Conservation (phyloP, 2,888 invertebrate species). For the Cantharis flavilabris region DNA sequence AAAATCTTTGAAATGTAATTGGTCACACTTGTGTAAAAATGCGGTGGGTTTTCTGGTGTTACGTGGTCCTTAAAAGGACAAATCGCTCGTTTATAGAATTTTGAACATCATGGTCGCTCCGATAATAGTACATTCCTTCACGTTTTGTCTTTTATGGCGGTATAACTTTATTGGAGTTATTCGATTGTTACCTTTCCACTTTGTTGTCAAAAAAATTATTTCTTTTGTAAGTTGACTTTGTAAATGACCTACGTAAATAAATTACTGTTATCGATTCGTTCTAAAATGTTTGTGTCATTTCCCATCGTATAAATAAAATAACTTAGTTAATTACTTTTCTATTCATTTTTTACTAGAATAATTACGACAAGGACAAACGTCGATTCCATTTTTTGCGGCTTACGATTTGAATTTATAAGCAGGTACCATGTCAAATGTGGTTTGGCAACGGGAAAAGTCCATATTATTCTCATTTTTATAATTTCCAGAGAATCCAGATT, state of each 20-base stretch:
- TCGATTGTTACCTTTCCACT: constrained; percentile 5
- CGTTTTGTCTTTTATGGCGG: constrained; percentile 21
- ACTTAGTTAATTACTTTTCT: neutral
- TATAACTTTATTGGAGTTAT: constrained; percentile 18
- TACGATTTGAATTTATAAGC: neutral
- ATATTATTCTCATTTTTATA: too few relatives aligned
- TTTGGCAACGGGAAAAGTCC: too few relatives aligned
- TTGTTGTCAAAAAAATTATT: neutral
- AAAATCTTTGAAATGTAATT: neutral
- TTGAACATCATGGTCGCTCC: constrained; percentile 7
- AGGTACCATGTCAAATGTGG: too few relatives aligned
- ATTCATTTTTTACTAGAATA: neutral
- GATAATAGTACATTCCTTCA: constrained; percentile 8
- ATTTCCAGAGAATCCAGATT: too few relatives aligned
- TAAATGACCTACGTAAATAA: neutral
- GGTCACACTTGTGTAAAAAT: constrained; percentile 8
- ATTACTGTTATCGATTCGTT: neutral
- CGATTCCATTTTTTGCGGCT: neutral
- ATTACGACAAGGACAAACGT: neutral
- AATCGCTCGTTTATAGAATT: constrained; percentile 7
- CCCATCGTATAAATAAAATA: neutral
- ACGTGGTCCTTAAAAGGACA: constrained; percentile 15
- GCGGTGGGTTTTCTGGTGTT: neutral
- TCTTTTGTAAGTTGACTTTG: neutral
- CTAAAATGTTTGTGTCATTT: neutral